phyloP scores from a whole-genome alignment of 2,888 invertebrate species.

The Anagyrus pseudococci region DNA sequence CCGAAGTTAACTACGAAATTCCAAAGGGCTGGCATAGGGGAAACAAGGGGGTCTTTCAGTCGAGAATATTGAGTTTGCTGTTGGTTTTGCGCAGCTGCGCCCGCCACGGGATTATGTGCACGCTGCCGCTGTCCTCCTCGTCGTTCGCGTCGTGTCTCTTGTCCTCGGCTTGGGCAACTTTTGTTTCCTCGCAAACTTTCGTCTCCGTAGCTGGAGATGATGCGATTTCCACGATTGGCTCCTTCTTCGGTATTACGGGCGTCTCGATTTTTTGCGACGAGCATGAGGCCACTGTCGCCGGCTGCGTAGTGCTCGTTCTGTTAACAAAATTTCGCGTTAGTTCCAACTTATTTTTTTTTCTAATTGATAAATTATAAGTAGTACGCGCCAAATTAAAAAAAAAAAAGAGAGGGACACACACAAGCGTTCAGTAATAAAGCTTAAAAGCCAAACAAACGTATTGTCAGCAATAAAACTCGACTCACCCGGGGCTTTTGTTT shows the following conservation, averaged over 20 bases:
- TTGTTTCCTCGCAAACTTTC: conserved; percentile 27
- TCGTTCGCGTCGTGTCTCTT: conserved; percentile 41
- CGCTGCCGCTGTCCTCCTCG: conserved; percentile 67
- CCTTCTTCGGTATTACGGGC: conserved; percentile 43
- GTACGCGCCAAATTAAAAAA: too few species aligned
- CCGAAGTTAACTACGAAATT: too few species aligned
- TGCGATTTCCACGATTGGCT: conserved; percentile 41
- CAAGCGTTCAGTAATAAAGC: not conserved
- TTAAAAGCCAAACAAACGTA: not conserved
- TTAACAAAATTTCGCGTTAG: not conserved
- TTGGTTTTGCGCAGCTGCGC: conserved; percentile 89
- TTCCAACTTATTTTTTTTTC: too few species aligned
- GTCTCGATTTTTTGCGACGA: conserved; percentile 44
- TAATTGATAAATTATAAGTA: too few species aligned
- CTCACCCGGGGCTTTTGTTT: conserved; percentile 17
- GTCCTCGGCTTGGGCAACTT: conserved; percentile 19
- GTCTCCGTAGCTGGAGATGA: conserved; percentile 23
- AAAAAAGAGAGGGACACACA: too few species aligned
- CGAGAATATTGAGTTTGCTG: conserved; percentile 84
- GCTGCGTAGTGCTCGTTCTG: conserved; percentile 38
- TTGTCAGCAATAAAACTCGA: not conserved
- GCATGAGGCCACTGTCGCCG: conserved; percentile 24
- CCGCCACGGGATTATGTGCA: conserved; percentile 86
- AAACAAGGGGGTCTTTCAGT: too few species aligned
- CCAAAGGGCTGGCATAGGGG: too few species aligned